Evolutionary conservation across 2,113 vertebrate species (phyloP).

Genomic region (Brachyhypopomus gauderio): DNA sequence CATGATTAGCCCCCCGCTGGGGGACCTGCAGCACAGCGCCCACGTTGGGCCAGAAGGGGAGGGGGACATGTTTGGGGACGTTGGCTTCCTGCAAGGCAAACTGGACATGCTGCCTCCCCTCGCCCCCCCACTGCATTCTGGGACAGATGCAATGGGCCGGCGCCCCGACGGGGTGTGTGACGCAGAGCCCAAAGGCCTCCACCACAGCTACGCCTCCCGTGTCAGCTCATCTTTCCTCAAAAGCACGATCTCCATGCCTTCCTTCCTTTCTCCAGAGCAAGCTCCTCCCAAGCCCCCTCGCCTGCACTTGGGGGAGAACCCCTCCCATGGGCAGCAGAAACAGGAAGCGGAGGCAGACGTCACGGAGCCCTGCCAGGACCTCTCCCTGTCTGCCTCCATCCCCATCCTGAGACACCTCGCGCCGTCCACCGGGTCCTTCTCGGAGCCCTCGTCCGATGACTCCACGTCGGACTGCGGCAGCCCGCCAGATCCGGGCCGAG

Average conservation of each 20-base stretch:
- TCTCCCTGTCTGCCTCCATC: conserved; percentile 66
- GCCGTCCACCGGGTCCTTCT: conserved; percentile 74
- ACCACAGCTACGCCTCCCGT: conserved; percentile 60
- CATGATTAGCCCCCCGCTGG: conserved; percentile 84
- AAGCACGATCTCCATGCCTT: conserved; percentile 77
- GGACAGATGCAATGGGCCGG: conserved; percentile 64
- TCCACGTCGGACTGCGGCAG: conserved; percentile 70
- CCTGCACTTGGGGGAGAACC: conserved; percentile 74
- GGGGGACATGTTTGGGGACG: conserved; percentile 82
- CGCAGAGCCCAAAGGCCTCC: conserved; percentile 29
- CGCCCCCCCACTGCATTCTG: conserved; percentile 48
- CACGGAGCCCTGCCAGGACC: conserved; percentile 62
- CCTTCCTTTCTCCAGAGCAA: conserved; percentile 73
- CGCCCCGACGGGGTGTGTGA: conserved; percentile 46
- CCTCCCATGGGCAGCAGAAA: conserved; percentile 28
- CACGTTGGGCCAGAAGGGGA: conserved; percentile 77
- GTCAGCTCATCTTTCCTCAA: conserved; percentile 69
- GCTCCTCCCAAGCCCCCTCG: conserved; percentile 82
- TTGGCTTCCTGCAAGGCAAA: conserved; percentile 80
- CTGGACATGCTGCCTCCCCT: conserved; percentile 74
- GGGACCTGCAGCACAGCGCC: conserved; percentile 81
- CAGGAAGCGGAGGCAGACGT: conserved; percentile 51
- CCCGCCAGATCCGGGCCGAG: conserved; percentile 64
- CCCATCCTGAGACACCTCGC: conserved; percentile 60
- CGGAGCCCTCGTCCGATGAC: conserved; percentile 76